These are phyloP conservation scores for Melopsittacus undulatus DNA, from an alignment of 2,797 vertebrate genomes.

Conservation along the genomic window DNA sequence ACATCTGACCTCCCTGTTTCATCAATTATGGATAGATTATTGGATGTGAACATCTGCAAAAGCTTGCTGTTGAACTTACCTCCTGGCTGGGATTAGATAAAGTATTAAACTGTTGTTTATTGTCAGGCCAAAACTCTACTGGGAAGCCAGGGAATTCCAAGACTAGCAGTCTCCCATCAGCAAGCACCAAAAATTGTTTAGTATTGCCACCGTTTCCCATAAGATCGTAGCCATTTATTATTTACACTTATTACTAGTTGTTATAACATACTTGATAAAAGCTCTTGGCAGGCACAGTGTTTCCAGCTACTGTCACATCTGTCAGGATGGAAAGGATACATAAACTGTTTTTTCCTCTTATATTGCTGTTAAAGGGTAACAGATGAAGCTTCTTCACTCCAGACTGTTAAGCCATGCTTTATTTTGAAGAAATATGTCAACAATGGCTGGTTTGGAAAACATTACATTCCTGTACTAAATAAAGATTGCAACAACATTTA, in stretches of 20 bases:
- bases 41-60: slow-evolving; percentile 99
- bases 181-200: slow-evolving; percentile 89
- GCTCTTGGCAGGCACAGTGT: slow-evolving; percentile 85
- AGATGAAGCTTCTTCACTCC: slow-evolving; percentile 61
- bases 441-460: slow-evolving; percentile 39
- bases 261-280: slow-evolving; percentile 90
- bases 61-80: slow-evolving; percentile 93
- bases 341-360: slow-evolving; percentile 73
- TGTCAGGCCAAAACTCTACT: slow-evolving; percentile 95
- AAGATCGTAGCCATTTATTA: slow-evolving; percentile 90
- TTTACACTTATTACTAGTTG: slow-evolving; percentile 92
- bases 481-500: slow-evolving; percentile 34
- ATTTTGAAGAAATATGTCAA: slow-evolving; percentile 61
- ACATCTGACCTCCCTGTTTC: slow-evolving; percentile 99
- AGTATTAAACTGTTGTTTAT: slow-evolving; percentile 99
- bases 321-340: slow-evolving; percentile 79
- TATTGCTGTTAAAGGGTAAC: slow-evolving; percentile 62
- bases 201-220: slow-evolving; percentile 79
- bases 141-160: slow-evolving; percentile 88
- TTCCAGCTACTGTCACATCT: slow-evolving; percentile 86
- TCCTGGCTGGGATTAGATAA: slow-evolving; percentile 98
- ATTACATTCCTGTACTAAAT: slow-evolving; percentile 30
- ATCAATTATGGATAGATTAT: slow-evolving; percentile 99
- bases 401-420: slow-evolving; percentile 50
- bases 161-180: slow-evolving; percentile 84